A percentile compares a stretch with the other conserved stretches of the same genome.
Evolutionary conservation across 2,888 invertebrate genomes (phyloP).

Genomic region (Anoplius nigerrimus): DNA sequence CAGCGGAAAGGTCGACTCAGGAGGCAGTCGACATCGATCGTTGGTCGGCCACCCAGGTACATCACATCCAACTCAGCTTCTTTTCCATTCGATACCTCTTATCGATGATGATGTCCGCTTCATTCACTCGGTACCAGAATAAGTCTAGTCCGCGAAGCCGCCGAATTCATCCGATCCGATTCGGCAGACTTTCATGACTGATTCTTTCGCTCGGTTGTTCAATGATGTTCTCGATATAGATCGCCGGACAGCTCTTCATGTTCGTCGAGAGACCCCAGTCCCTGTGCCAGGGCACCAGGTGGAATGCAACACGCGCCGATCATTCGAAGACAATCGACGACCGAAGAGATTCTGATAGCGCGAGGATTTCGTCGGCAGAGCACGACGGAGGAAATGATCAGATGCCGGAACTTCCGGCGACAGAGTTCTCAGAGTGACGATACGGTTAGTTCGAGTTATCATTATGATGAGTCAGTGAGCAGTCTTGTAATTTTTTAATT

Average conservation of each 20-base stretch:
- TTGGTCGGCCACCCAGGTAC: conserved; percentile 76
- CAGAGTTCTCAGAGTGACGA: conserved; percentile 94
- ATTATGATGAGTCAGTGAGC: background rate
- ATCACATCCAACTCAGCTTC: conserved; percentile 22
- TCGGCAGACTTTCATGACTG: no score
- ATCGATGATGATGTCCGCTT: no score
- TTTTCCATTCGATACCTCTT: no score
- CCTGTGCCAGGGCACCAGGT: conserved; percentile 80
- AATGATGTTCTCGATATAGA: conserved; percentile 49
- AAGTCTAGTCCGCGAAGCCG: no score
- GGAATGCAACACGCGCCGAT: conserved; percentile 77
- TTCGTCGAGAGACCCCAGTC: conserved; percentile 91
- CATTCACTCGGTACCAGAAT: no score
- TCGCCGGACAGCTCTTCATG: conserved; percentile 81
- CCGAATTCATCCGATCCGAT: no score
- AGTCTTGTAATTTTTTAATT: no score
- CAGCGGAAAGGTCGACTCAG: conserved; percentile 83
- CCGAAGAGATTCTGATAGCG: conserved; percentile 93
- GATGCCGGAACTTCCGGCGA: conserved; percentile 92
- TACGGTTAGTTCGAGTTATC: conserved; percentile 67
- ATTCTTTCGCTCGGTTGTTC: no score
- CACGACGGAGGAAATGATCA: conserved; percentile 94
- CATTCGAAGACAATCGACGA: conserved; percentile 91
- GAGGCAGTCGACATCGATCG: conserved; percentile 88
- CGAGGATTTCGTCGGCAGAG: conserved; percentile 92